Percentiles rank a stretch among this genome's conserved stretches.
phyloP scores from a whole-genome alignment of 2,113 vertebrate genomes.

The Acrocephalus arundinaceus region DNA sequence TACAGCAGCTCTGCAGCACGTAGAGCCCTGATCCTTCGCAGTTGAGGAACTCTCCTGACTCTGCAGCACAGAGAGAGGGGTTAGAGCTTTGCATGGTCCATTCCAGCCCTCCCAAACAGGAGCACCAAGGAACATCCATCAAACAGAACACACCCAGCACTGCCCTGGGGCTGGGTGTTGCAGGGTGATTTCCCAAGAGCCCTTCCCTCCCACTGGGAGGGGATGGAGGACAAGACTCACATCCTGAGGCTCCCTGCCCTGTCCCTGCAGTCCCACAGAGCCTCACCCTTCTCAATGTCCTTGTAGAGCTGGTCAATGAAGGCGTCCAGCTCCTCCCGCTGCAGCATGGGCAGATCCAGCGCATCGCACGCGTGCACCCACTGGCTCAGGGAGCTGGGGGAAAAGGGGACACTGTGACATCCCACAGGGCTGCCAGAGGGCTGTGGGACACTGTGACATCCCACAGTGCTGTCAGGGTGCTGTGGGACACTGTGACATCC shows the following conservation, averaged over 20 bases:
- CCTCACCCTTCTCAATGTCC: constrained; percentile 94
- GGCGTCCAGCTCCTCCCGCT: constrained; percentile 90
- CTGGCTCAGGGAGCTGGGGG: constrained; percentile 86
- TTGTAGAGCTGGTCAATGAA: constrained; percentile 98
- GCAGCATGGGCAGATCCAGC: constrained; percentile 83
- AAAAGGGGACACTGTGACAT: background rate
- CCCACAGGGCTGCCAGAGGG: too few relatives aligned
- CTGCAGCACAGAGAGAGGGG: constrained; percentile 69
- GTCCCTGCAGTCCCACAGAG: background rate
- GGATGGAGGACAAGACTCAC: background rate
- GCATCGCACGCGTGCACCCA: constrained; percentile 96
- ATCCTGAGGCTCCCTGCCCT: background rate
- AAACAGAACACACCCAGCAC: fast-evolving
- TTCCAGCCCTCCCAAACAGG: background rate
- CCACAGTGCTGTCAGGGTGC: too few relatives aligned
- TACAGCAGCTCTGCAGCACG: constrained; percentile 96
- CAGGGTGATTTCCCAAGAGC: background rate
- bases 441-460: background rate
- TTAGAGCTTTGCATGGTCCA: background rate
- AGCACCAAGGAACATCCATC: fast-evolving
- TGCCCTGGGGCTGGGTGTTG: fast-evolving
- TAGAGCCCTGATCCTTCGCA: constrained; percentile 98
- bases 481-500: background rate
- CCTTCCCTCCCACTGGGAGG: background rate
- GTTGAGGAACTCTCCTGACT: constrained; percentile 96